Conservation (phyloP, 2,797 vertebrate species). For the Cryptoblepharus egeriae region DNA sequence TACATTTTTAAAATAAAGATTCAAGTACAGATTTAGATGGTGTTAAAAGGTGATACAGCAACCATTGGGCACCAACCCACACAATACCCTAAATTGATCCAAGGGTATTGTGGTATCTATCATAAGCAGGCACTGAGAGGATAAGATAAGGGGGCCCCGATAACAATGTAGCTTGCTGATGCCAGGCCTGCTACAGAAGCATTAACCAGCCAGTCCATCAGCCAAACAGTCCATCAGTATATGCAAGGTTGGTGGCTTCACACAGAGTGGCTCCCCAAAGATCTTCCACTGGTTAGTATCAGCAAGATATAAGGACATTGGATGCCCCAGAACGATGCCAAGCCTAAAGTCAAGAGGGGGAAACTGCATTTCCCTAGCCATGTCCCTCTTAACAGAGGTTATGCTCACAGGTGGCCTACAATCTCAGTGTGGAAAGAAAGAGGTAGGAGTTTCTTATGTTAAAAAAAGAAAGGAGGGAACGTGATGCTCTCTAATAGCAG, state of each 20-base stretch:
- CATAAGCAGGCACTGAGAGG: too few relatives aligned
- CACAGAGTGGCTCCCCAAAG: too few relatives aligned
- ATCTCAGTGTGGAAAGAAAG: neutral
- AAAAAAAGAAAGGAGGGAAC: slow-evolving; percentile 4
- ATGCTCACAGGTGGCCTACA: neutral
- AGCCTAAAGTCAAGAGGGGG: too few relatives aligned
- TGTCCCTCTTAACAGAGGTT: neutral
- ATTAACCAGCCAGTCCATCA: neutral
- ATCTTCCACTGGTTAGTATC: neutral
- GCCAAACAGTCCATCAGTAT: too few relatives aligned
- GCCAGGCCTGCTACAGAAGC: neutral
- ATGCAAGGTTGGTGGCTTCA: too few relatives aligned
- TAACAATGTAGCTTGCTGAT: too few relatives aligned
- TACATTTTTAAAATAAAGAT: neutral
- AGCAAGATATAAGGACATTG: neutral
- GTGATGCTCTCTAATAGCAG: neutral
- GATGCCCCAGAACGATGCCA: too few relatives aligned
- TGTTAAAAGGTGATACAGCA: too few relatives aligned
- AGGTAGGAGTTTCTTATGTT: neutral
- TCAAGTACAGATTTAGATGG: neutral
- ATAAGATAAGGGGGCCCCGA: too few relatives aligned
- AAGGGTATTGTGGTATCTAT: too few relatives aligned
- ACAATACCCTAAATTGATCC: neutral
- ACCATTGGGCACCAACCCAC: too few relatives aligned
- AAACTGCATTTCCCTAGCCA: too few relatives aligned